Conservation (phyloP, 2,888 invertebrate species). For the Drosophila barbarae region DNA sequence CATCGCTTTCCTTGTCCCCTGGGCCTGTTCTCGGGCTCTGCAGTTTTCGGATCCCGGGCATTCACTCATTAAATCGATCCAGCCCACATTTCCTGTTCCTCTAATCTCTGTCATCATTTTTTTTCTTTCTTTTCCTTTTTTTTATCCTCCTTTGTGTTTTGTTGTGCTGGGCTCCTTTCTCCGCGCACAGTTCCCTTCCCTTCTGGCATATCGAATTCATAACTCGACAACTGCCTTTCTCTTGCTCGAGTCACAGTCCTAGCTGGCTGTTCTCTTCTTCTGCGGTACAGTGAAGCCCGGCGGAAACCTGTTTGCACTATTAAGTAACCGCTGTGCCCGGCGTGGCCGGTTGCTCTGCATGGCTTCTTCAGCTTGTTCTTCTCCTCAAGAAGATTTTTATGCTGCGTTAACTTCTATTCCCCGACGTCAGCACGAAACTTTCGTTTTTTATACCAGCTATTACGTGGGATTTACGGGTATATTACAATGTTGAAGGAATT, state of each 20-base stretch:
- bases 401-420: constrained; percentile 37
- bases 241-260: constrained; percentile 32
- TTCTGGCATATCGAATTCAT: constrained; percentile 63
- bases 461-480: constrained; percentile 34
- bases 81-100: constrained; percentile 44
- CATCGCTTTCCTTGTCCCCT: constrained; percentile 5
- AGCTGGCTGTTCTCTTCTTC: constrained; percentile 2
- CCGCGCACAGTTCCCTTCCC: constrained; percentile 13
- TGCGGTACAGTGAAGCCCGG: constrained; percentile 23
- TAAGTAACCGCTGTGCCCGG: constrained; percentile 61
- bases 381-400: constrained; percentile 53
- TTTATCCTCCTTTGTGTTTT: constrained; percentile 3
- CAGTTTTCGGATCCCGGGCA: constrained; percentile 23
- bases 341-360: constrained; percentile 43
- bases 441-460: constrained; percentile 60
- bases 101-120: constrained; percentile 67
- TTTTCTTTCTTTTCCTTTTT: constrained; percentile 1
- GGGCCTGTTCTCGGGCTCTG: constrained; percentile 8
- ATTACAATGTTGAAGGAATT: not conserved
- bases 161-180: constrained; percentile 15
- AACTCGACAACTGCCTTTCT: constrained; percentile 43
- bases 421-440: constrained; percentile 52
- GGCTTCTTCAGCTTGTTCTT: constrained; percentile 58
- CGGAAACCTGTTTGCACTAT: constrained; percentile 70
- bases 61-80: constrained; percentile 37